A percentile compares a stretch with the other conserved stretches of the same genome.
phyloP scores from a whole-genome alignment of 2,888 invertebrate species.

The Microctonus aethiopoides region DNA sequence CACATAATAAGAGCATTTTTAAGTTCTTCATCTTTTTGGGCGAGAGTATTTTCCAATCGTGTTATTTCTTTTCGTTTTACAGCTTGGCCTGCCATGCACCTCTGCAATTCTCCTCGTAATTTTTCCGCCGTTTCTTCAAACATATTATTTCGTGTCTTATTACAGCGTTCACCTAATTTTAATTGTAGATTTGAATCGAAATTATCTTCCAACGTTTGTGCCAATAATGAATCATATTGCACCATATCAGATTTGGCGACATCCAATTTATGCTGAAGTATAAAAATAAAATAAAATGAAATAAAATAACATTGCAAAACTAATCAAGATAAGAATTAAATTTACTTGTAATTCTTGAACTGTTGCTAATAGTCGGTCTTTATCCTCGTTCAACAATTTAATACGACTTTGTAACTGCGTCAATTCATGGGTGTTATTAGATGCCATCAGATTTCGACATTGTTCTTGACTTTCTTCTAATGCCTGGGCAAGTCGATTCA shows the following conservation, averaged over 20 bases:
- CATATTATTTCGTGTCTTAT: slow-evolving; percentile 61
- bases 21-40: slow-evolving; percentile 64
- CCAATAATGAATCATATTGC: slow-evolving; percentile 58
- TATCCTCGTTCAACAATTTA: slow-evolving; percentile 69
- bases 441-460: slow-evolving; percentile 67
- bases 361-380: slow-evolving; percentile 67
- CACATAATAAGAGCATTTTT: slow-evolving; percentile 51
- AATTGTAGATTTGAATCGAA: slow-evolving; percentile 60
- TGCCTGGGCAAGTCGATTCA: slow-evolving; percentile 73
- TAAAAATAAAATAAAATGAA: slow-evolving; percentile 4
- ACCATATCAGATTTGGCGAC: slow-evolving; percentile 53
- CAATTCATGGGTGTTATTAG: slow-evolving; percentile 68
- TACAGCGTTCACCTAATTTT: slow-evolving; percentile 54
- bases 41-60: slow-evolving; percentile 64
- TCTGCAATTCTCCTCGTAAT: slow-evolving; percentile 67
- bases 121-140: slow-evolving; percentile 64
- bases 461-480: slow-evolving; percentile 72
- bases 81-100: slow-evolving; percentile 66
- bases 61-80: slow-evolving; percentile 69
- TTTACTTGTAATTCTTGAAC: slow-evolving; percentile 56
- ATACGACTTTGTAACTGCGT: slow-evolving; percentile 68
- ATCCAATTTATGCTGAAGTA: slow-evolving; percentile 57
- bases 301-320: background rate
- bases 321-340: background rate
- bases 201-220: slow-evolving; percentile 57